Conservation (phyloP, 2,888 invertebrate genomes). For the Laspeyria flexula region DNA sequence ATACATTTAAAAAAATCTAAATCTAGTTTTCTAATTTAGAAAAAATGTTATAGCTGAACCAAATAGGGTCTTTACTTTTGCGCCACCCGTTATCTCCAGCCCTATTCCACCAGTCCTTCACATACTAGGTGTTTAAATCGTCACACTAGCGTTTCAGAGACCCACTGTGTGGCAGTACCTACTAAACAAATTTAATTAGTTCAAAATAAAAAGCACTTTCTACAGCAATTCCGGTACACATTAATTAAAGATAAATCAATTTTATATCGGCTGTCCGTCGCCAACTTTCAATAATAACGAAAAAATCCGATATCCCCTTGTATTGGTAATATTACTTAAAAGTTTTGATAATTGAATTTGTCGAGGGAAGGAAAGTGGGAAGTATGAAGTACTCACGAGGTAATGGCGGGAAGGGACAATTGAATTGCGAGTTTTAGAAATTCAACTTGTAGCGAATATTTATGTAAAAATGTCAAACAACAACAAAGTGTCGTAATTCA, state of each 20-base stretch:
- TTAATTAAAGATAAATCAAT: neutral
- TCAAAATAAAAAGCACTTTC: too few relatives aligned
- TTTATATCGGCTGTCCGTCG: neutral
- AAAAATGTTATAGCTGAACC: too few relatives aligned
- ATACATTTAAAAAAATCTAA: too few relatives aligned
- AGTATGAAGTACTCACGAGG: conserved; percentile 27
- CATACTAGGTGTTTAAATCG: too few relatives aligned
- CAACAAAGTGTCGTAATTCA: conserved; percentile 65
- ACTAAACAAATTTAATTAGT: too few relatives aligned
- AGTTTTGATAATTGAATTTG: conserved; percentile 37
- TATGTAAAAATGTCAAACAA: conserved; percentile 52
- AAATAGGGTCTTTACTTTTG: too few relatives aligned
- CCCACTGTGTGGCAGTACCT: too few relatives aligned
- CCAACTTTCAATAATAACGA: neutral
- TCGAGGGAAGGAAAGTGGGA: conserved; percentile 11
- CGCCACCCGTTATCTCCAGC: too few relatives aligned
- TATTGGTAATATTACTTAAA: conserved; percentile 23
- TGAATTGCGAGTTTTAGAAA: conserved; percentile 45
- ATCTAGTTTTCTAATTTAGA: too few relatives aligned
- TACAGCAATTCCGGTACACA: too few relatives aligned
- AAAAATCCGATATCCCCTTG: conserved; percentile 7
- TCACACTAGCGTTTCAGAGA: too few relatives aligned
- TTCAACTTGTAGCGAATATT: conserved; percentile 43
- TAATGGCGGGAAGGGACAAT: conserved; percentile 30
- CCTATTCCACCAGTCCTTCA: too few relatives aligned